Conservation (phyloP, 2,113 vertebrate species). For the Percopsis transmontana region DNA sequence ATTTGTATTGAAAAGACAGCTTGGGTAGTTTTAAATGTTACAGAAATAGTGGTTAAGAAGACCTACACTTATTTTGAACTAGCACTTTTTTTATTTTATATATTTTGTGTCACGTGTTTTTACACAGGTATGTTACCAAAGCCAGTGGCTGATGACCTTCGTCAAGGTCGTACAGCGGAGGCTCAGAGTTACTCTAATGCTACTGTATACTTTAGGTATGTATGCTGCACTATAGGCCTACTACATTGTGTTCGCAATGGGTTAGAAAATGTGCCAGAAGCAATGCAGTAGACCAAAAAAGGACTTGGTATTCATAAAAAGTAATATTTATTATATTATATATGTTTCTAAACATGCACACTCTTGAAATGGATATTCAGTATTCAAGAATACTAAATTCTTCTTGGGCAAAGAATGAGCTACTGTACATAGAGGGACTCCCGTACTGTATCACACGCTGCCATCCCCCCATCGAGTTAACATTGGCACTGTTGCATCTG, state of each 20-base stretch:
- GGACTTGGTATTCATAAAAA: background rate
- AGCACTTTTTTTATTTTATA: background rate
- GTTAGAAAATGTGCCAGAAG: background rate
- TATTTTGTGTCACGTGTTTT: background rate
- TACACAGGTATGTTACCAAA: conserved; percentile 78
- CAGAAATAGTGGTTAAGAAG: background rate
- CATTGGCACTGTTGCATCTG: no score
- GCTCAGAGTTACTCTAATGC: conserved; percentile 76
- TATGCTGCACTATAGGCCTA: conserved; percentile 2
- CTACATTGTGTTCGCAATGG: background rate
- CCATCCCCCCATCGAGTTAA: no score
- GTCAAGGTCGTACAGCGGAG: conserved; percentile 72
- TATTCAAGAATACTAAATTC: no score
- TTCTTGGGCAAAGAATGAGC: no score
- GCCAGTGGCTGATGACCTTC: conserved; percentile 77
- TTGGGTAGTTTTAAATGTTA: background rate
- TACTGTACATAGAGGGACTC: no score
- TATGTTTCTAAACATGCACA: no score
- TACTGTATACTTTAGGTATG: conserved; percentile 77
- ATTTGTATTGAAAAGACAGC: no score
- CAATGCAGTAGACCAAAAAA: background rate
- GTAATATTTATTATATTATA: no score
- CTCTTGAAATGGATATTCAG: no score
- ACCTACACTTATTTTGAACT: background rate
- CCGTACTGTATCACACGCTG: no score